These are phyloP conservation scores for Thamnophis elegans DNA, from an alignment of 2,797 vertebrate genomes.

Conservation along the genomic window DNA sequence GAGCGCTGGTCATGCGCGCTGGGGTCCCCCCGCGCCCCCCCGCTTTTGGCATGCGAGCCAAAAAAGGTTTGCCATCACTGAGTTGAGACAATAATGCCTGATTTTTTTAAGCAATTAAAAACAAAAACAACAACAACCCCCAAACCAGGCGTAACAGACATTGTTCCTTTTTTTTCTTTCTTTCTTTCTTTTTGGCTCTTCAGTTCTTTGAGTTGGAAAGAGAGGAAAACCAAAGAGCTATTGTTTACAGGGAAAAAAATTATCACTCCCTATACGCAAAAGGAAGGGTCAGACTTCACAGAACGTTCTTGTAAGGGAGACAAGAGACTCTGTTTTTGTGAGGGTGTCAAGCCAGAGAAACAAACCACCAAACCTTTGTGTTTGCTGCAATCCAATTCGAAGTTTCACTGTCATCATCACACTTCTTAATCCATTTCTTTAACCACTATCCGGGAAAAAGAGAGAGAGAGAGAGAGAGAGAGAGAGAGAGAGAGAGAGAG, in stretches of 20 bases:
- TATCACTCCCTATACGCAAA: neutral
- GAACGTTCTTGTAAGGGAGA: neutral
- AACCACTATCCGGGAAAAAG: constrained; percentile 83
- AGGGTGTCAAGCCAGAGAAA: neutral
- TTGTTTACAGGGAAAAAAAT: neutral
- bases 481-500: constrained; percentile 34
- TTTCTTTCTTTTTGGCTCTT: neutral
- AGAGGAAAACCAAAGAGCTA: neutral
- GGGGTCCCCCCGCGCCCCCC: too few relatives aligned
- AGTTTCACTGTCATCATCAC: constrained; percentile 99
- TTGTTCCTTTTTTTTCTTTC: too few relatives aligned
- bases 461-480: too few relatives aligned
- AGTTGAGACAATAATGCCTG: neutral
- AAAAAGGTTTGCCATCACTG: too few relatives aligned
- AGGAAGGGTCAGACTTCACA: neutral
- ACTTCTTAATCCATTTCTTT: constrained; percentile 99
- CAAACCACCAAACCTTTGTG: constrained; percentile 86
- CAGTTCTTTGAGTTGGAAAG: neutral
- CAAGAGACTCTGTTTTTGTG: neutral
- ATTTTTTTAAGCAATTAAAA: neutral
- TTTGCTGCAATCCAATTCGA: constrained; percentile 99
- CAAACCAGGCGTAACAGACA: neutral
- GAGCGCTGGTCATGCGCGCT: too few relatives aligned
- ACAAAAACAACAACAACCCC: neutral
- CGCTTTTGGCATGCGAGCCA: too few relatives aligned